Evolutionary conservation across 2,113 vertebrate species (phyloP).

Genomic region (Coturnix japonica): DNA sequence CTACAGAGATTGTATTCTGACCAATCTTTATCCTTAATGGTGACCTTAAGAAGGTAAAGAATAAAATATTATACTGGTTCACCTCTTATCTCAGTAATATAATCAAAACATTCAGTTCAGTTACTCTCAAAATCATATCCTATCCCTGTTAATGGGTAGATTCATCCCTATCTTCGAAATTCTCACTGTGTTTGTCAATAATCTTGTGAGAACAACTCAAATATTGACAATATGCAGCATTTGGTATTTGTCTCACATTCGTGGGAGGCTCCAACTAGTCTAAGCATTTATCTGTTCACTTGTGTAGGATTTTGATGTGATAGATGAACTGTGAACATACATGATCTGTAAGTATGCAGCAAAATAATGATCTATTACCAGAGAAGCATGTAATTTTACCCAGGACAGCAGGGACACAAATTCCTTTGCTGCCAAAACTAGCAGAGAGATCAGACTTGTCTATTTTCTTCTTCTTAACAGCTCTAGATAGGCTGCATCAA

Average conservation of each 20-base stretch:
- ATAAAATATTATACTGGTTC: not conserved
- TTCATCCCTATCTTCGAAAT: not conserved
- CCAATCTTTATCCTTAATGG: not conserved
- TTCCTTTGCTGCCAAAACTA: not conserved
- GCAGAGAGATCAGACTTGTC: not conserved
- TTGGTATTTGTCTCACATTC: not conserved
- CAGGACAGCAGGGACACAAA: not conserved
- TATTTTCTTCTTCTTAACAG: not conserved
- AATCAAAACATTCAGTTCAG: not conserved
- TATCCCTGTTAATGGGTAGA: not conserved
- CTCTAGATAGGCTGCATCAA: not conserved
- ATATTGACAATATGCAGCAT: not conserved
- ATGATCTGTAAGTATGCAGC: not conserved
- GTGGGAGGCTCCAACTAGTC: not conserved
- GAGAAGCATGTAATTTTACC: not conserved
- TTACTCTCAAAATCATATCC: not conserved
- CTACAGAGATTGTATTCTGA: not conserved
- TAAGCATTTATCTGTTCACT: not conserved
- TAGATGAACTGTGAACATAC: not conserved
- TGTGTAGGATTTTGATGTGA: not conserved
- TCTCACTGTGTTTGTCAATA: not conserved
- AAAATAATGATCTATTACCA: not conserved
- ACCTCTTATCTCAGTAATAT: not conserved
- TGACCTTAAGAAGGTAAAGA: slow-evolving; percentile 22
- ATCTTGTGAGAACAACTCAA: not conserved